A percentile compares a stretch with the other conserved stretches of the same genome.
Evolutionary conservation across 92 coral and sea anemone genomes (phyloP).

Genomic region (Galaxea fascicularis): DNA sequence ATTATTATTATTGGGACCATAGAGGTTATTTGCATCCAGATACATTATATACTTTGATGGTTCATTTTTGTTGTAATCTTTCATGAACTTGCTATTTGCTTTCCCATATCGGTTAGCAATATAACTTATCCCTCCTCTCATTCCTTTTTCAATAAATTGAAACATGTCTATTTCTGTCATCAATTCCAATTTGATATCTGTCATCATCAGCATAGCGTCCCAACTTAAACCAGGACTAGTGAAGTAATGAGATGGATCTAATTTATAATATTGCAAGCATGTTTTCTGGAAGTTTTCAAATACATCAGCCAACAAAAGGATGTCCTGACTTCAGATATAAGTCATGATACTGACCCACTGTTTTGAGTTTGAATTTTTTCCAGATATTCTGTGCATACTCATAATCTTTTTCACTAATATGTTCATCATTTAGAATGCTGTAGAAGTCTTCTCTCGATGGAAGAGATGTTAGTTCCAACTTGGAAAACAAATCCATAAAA

Average conservation of each 20-base stretch:
- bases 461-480: not conserved
- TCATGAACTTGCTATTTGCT: not conserved
- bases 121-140: not conserved
- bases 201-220: constrained; percentile 35
- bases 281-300: constrained; percentile 23
- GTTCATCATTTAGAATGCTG: not conserved
- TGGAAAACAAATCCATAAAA: not conserved
- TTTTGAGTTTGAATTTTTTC: not conserved
- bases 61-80: not conserved
- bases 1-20: too few relatives aligned
- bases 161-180: constrained; percentile 26
- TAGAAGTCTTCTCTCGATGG: not conserved
- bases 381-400: not conserved
- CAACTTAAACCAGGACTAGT: constrained; percentile 26
- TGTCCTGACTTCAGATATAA: not conserved
- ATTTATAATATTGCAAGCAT: constrained; percentile 7
- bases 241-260: constrained; percentile 44
- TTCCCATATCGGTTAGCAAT: not conserved
- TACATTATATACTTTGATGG: not conserved
- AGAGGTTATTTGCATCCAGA: not conserved
- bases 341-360: not conserved
- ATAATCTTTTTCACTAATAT: not conserved
- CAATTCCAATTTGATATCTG: constrained; percentile 17
- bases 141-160: not conserved
- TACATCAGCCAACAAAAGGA: not conserved